phyloP scores from a whole-genome alignment of 2,113 vertebrate genomes.

The Caranx ignobilis region DNA sequence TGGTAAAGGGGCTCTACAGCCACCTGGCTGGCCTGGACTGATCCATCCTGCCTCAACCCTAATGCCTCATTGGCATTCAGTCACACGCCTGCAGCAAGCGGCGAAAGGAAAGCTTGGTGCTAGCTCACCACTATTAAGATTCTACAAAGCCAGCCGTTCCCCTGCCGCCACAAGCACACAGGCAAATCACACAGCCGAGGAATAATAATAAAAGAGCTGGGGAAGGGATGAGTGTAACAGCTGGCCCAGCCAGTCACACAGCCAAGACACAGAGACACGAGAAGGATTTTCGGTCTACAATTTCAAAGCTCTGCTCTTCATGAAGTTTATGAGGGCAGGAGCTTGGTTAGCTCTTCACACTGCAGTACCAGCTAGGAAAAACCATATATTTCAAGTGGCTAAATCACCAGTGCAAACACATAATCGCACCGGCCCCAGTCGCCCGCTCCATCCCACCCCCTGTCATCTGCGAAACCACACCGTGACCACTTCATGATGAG shows the following conservation, averaged over 20 bases:
- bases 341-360: slow-evolving; percentile 14
- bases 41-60: slow-evolving; percentile 54
- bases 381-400: slow-evolving; percentile 34
- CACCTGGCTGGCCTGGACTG: slow-evolving; percentile 46
- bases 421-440: slow-evolving; percentile 30
- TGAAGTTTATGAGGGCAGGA: slow-evolving; percentile 35
- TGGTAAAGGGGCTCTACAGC: slow-evolving; percentile 60
- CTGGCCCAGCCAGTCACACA: slow-evolving; percentile 54
- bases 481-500: slow-evolving; percentile 64
- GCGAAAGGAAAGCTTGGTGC: slow-evolving; percentile 59
- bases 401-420: slow-evolving; percentile 50
- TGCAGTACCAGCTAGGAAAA: slow-evolving; percentile 43
- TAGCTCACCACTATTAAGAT: slow-evolving; percentile 76
- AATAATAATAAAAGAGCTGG: slow-evolving; percentile 77
- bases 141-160: slow-evolving; percentile 78
- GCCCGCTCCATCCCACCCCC: slow-evolving; percentile 29
- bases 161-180: slow-evolving; percentile 67
- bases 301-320: slow-evolving; percentile 29
- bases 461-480: slow-evolving; percentile 56
- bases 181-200: slow-evolving; percentile 67
- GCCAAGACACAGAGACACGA: slow-evolving; percentile 36
- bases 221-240: slow-evolving; percentile 56
- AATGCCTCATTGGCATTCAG: slow-evolving; percentile 81
- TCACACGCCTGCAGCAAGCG: slow-evolving; percentile 63
- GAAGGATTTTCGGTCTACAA: slow-evolving; percentile 45